These are phyloP conservation scores for Trichosurus vulpecula DNA, from an alignment of 2,797 vertebrate species.

Conservation along the genomic window DNA sequence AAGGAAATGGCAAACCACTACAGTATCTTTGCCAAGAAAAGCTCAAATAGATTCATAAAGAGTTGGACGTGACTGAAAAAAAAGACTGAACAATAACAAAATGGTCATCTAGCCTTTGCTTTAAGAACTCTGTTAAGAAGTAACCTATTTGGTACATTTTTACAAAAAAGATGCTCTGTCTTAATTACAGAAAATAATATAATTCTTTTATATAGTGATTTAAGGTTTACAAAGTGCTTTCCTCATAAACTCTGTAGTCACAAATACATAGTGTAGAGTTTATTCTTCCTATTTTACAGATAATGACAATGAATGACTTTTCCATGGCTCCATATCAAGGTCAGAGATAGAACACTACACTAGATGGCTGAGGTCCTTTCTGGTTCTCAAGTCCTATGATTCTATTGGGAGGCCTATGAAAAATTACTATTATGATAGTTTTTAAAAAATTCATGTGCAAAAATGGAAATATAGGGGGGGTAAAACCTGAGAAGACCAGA, in stretches of 20 bases:
- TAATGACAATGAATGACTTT: background rate
- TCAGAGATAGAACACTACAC: no score
- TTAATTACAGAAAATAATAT: background rate
- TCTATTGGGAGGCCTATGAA: no score
- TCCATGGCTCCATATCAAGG: no score
- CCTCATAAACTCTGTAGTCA: background rate
- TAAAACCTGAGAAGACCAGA: no score
- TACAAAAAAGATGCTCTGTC: background rate
- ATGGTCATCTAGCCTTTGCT: background rate
- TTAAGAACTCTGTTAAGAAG: background rate
- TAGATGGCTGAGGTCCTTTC: no score
- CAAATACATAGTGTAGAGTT: background rate
- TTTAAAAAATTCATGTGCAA: no score
- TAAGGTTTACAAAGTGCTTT: background rate
- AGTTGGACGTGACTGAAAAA: background rate
- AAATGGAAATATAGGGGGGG: no score
- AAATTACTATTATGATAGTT: no score
- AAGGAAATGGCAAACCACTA: background rate
- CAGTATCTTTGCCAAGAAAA: background rate
- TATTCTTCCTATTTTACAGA: background rate
- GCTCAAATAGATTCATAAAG: background rate
- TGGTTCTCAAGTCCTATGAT: no score
- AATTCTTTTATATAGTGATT: background rate
- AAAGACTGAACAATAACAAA: background rate
- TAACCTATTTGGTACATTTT: background rate